A percentile compares a stretch with the other conserved stretches of the same genome.
Evolutionary conservation across 2,797 vertebrate species (phyloP).

Genomic region (Cottoperca gobio): DNA sequence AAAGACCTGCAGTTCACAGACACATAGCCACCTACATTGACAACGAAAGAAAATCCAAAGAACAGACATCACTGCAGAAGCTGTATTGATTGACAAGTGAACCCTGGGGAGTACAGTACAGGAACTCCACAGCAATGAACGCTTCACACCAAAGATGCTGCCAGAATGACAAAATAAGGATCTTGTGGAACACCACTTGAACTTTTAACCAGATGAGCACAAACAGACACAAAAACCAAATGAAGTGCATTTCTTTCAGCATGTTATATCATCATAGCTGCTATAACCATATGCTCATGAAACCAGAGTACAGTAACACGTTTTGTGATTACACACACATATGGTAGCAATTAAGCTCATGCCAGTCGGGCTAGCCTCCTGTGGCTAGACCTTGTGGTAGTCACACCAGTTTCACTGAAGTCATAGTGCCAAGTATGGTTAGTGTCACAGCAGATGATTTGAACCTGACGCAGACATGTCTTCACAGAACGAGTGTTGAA

Average conservation of each 20-base stretch:
- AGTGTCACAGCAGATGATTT: constrained; percentile 68
- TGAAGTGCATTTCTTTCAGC: constrained; percentile 59
- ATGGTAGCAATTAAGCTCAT: constrained; percentile 73
- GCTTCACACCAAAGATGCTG: constrained; percentile 60
- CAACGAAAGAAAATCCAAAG: constrained; percentile 37
- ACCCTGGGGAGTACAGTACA: constrained; percentile 39
- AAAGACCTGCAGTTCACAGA: constrained; percentile 5
- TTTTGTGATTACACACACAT: constrained; percentile 66
- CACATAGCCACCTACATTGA: constrained; percentile 19
- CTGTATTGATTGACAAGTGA: constrained; percentile 59
- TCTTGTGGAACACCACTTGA: constrained; percentile 65
- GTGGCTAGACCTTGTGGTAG: constrained; percentile 71
- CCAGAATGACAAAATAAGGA: constrained; percentile 64
- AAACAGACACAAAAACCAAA: constrained; percentile 63
- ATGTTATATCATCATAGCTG: constrained; percentile 63
- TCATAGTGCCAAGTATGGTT: constrained; percentile 71
- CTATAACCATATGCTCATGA: constrained; percentile 67
- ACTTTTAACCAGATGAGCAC: constrained; percentile 68
- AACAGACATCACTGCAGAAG: constrained; percentile 53
- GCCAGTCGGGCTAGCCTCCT: constrained; percentile 69
- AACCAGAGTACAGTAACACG: constrained; percentile 64
- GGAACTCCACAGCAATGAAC: constrained; percentile 55
- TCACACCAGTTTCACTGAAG: constrained; percentile 68
- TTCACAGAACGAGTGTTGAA: constrained; percentile 42
- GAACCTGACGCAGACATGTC: constrained; percentile 69